Conservation (phyloP, 2,113 vertebrate genomes). For the Tricholaema leucomelas region DNA sequence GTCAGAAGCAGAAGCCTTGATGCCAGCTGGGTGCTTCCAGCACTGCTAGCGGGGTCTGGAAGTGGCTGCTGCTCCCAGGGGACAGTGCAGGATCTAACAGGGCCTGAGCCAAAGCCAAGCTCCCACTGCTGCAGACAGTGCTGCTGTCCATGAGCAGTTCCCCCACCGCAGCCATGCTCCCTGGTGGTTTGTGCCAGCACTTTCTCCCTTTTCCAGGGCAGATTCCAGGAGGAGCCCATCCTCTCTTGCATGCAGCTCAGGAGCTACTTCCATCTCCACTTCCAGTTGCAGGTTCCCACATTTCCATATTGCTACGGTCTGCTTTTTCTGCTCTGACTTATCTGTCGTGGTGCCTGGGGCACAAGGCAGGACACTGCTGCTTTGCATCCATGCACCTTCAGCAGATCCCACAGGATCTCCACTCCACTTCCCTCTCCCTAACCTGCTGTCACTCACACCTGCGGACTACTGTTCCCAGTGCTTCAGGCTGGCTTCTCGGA, state of each 20-base stretch:
- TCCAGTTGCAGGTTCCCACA: not conserved
- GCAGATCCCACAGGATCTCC: not conserved
- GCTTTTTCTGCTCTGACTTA: not conserved
- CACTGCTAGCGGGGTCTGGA: not conserved
- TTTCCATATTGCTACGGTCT: not conserved
- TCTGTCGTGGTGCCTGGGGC: not conserved
- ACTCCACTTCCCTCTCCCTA: not conserved
- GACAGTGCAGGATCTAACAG: not conserved
- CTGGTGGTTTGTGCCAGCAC: not conserved
- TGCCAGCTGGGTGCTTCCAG: not conserved
- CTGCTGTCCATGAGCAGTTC: not conserved
- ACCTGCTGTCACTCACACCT: fast-evolving
- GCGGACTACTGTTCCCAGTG: not conserved
- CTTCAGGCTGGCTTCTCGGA: not conserved
- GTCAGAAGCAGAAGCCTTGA: not conserved
- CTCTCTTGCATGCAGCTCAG: not conserved
- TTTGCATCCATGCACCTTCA: not conserved
- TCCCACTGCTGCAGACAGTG: not conserved
- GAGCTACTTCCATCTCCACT: not conserved
- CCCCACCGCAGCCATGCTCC: not conserved
- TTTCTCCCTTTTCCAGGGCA: not conserved
- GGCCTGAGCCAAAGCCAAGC: not conserved
- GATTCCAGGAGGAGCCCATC: not conserved
- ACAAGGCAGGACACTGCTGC: not conserved
- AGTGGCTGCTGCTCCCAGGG: not conserved